phyloP scores from a whole-genome alignment of 1,140 invertebrate genomes.

The Trichonephila clavata region DNA sequence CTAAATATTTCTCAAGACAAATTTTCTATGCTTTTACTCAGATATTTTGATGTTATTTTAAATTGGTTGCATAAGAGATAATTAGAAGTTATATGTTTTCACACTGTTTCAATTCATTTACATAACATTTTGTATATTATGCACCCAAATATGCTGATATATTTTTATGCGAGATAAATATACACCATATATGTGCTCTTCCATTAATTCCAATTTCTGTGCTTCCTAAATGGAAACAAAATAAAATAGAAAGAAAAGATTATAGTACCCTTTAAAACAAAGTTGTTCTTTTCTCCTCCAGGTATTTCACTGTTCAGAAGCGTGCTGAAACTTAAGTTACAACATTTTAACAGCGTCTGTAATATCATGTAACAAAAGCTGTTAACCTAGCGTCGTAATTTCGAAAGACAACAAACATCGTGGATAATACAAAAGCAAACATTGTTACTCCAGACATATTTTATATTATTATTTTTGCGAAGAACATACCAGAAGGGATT shows the following conservation, averaged over 20 bases:
- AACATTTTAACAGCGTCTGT: neutral
- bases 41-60: no score
- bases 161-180: no score
- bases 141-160: no score
- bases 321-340: neutral
- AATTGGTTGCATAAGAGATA: no score
- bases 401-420: neutral
- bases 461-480: neutral
- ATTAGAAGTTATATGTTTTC: no score
- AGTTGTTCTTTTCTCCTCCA: neutral
- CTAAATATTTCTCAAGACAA: no score
- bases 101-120: no score
- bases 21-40: no score
- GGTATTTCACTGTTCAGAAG: neutral
- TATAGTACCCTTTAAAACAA: neutral
- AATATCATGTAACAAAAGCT: conserved; percentile 11
- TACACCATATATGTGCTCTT: no score
- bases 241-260: neutral
- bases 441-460: neutral
- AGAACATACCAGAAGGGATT: neutral
- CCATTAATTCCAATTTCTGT: no score
- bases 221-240: no score
- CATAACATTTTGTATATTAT: no score
- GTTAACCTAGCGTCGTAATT: conserved; percentile 10
- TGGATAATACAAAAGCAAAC: neutral